Evolutionary conservation across 2,113 vertebrate species (phyloP).

Genomic region (Syrrhaptes paradoxus): DNA sequence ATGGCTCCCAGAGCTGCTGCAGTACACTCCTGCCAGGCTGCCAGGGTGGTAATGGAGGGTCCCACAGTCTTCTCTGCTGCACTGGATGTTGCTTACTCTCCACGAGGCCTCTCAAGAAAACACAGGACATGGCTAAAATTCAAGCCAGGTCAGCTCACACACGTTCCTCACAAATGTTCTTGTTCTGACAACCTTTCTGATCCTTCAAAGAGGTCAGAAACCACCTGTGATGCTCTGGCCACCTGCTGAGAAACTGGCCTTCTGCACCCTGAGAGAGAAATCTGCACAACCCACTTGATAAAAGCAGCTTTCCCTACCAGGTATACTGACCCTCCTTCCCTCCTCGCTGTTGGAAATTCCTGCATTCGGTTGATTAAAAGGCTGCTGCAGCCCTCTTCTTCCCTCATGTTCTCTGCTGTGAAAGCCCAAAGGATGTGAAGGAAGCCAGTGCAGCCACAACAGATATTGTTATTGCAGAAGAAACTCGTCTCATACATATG

Average conservation of each 20-base stretch:
- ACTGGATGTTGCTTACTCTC: not conserved
- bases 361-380: not conserved
- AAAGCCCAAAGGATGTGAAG: not conserved
- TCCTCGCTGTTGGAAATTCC: not conserved
- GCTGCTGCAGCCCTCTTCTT: not conserved
- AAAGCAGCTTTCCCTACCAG: not conserved
- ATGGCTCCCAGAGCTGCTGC: not conserved
- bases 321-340: not conserved
- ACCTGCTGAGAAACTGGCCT: not conserved
- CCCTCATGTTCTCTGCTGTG: not conserved
- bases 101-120: not conserved
- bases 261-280: not conserved
- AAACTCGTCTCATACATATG: not conserved
- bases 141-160: not conserved
- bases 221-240: not conserved
- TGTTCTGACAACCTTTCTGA: not conserved
- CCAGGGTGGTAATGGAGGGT: not conserved
- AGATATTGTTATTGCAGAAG: not conserved
- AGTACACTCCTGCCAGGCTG: fast-evolving
- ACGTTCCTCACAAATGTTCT: not conserved
- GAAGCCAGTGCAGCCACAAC: not conserved
- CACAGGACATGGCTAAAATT: not conserved
- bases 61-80: fast-evolving
- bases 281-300: not conserved
- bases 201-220: not conserved